These are phyloP conservation scores for Endotricha flammealis DNA, from an alignment of 2,888 invertebrate species.

Conservation along the genomic window DNA sequence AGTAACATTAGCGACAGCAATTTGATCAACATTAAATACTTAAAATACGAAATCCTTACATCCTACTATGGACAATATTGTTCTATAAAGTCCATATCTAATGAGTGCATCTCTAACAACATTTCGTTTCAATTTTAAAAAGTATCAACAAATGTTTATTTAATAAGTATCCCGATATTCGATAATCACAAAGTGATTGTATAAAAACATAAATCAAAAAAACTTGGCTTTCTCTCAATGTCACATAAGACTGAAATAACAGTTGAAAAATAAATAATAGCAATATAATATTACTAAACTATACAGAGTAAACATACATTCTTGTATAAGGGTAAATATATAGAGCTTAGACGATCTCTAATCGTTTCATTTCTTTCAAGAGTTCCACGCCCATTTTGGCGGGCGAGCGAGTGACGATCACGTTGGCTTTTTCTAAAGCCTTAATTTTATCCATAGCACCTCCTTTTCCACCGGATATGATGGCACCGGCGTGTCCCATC, in stretches of 20 bases:
- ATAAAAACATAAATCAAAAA: constrained; percentile 7
- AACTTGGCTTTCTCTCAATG: constrained; percentile 23
- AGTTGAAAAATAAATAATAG: constrained; percentile 58
- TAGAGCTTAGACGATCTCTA: constrained; percentile 78
- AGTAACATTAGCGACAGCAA: constrained; percentile 32
- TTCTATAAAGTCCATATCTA: constrained; percentile 30
- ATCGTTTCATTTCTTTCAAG: constrained; percentile 92
- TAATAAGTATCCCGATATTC: too few species aligned
- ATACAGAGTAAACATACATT: constrained; percentile 48
- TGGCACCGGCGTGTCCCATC: constrained; percentile 99
- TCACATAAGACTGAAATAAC: constrained; percentile 42
- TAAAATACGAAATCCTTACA: constrained; percentile 21
- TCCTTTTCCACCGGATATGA: constrained; percentile 99
- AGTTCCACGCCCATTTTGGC: constrained; percentile 97
- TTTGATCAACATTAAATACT: constrained; percentile 30
- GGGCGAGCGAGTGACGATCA: constrained; percentile 95
- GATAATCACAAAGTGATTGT: too few species aligned
- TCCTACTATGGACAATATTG: constrained; percentile 17
- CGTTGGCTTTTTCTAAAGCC: constrained; percentile 95
- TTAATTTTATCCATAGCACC: constrained; percentile 98
- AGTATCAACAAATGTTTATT: too few species aligned
- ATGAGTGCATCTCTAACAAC: constrained; percentile 41
- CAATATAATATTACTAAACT: constrained; percentile 56
- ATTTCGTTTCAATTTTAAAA: constrained; percentile 25
- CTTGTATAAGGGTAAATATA: constrained; percentile 26